phyloP scores from a whole-genome alignment of 2,797 vertebrate genomes.

The Gymnothorax reevesii region DNA sequence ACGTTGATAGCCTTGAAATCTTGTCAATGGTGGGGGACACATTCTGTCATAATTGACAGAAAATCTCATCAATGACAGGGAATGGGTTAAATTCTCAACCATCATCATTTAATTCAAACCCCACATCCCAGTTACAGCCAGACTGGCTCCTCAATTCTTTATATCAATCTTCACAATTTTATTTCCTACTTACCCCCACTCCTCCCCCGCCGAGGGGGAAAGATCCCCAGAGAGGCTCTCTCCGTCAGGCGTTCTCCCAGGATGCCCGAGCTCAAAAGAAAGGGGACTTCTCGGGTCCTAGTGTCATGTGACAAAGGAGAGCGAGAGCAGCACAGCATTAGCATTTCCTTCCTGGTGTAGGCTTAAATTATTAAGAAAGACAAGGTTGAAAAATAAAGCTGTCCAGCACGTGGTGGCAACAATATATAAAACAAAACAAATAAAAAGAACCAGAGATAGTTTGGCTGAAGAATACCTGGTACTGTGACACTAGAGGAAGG shows the following conservation, averaged over 20 bases:
- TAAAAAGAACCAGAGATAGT: not conserved
- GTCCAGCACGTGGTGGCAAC: not conserved
- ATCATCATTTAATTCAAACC: too few relatives aligned
- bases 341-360: not conserved
- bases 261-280: not conserved
- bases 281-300: not conserved
- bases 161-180: too few relatives aligned
- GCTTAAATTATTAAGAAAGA: constrained; percentile 8
- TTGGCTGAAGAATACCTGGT: not conserved
- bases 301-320: constrained; percentile 39
- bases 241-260: not conserved
- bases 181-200: not conserved
- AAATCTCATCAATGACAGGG: too few relatives aligned
- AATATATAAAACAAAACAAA: constrained; percentile 3
- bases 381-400: not conserved
- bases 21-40: too few relatives aligned
- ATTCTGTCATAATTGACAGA: too few relatives aligned
- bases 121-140: not conserved
- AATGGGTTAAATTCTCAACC: too few relatives aligned
- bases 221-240: not conserved
- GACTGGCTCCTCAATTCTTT: not conserved
- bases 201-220: not conserved
- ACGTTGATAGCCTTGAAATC: too few relatives aligned
- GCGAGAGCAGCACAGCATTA: not conserved
- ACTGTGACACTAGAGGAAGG: not conserved